Base-by-base conservation (phyloP, 2,797 vertebrate genomes). In the Premnoplex brunnescens region DNA sequence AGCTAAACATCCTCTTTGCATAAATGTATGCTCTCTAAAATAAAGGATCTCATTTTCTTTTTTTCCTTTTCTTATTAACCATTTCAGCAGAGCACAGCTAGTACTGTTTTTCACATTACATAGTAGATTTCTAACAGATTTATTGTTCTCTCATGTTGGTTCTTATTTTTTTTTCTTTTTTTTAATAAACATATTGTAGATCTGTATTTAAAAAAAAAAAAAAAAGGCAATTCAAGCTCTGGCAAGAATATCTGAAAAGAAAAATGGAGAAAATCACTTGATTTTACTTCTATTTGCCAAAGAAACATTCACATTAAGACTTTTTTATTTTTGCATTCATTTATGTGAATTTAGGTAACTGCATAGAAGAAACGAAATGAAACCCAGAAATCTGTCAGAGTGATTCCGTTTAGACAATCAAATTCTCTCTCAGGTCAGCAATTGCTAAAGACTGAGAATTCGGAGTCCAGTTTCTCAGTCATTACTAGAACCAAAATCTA, bases 1-100 rank as follows among this genome's bases (percentile, higher is more conserved):
- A 94, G 91, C 96, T 93, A 97, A 96, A 97, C 91, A 96, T 54
- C 91, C 68, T 88, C 86, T 91, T 96, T 95, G 81, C 82, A 94
- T 90, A 97, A 93, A 97, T 80, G n/a, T 49, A 80, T 48, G 71
- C 60, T 85, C 94, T 97, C 97, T 93, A 71, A 73, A 95, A 97
- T 93, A 95, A 92, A 96, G 58, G 39, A 72, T 73, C 81, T 91
- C 90, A 97, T 96, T 97, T 96, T 66, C 59, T 88, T 95, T 89
- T 89, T 92, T 68, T 18, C 44, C 17, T 94, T 86, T 91, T 95
- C 48, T 74, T 26, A 39, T 95, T 97, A 96, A 96, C 91, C 28
- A 85, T 97, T 96, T 97, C 95, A 93, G 81, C 77, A 85, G 34
- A 95, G 59, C 67, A 88, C 66, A 89, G 74, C 37, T 44, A 72